Base-by-base conservation (phyloP, 2,113 vertebrate species). In the Mystacornis crossleyi region DNA sequence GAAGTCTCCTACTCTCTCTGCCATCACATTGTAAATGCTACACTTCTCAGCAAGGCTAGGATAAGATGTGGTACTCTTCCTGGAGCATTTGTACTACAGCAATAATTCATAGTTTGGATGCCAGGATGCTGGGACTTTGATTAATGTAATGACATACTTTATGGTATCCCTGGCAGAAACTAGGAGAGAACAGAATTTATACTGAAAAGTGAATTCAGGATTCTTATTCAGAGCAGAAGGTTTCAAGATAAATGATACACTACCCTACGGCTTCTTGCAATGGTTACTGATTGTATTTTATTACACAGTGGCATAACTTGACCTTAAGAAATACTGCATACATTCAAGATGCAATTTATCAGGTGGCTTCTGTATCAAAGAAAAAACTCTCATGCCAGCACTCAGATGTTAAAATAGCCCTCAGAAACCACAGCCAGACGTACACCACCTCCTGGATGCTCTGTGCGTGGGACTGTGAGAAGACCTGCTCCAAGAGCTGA, bases 251-350 rank as follows among this genome's bases (percentile, higher is more conserved):
- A 95, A 97, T 94, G 77, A 92, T 72, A 89, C 69, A 71, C 57
- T 85, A 72, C 73, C 77, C 86, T 71, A 67, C 0, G 31, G 90
- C 75, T 93, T 26, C 66, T 70, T 2, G 45, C 90, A 85, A 65
- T 81, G 42, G 74, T 91, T 96, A 94, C 93, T 91, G 89, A 96
- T 87, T 77, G 70, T 42, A 9, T 90, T 97, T 92, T 95, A 96
- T 95, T 94, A 89, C 60, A 42, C 64, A 90, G 71, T 34, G 74
- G 64, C 2, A 2, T 86, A 92, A 88, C 94, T 86, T 95, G 92
- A 96, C 94, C 84, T 96, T 95, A 96, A 91, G 84, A 96, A 95
- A 94, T 87, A 95, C 58, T 92, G 64, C 67, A 36, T 77, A 23
- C 62, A 58, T 85, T 82, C 67, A 85, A 93, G 58, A 80, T 51